phyloP scores from a whole-genome alignment of 2,113 vertebrate species.

The Toxostoma redivivum region DNA sequence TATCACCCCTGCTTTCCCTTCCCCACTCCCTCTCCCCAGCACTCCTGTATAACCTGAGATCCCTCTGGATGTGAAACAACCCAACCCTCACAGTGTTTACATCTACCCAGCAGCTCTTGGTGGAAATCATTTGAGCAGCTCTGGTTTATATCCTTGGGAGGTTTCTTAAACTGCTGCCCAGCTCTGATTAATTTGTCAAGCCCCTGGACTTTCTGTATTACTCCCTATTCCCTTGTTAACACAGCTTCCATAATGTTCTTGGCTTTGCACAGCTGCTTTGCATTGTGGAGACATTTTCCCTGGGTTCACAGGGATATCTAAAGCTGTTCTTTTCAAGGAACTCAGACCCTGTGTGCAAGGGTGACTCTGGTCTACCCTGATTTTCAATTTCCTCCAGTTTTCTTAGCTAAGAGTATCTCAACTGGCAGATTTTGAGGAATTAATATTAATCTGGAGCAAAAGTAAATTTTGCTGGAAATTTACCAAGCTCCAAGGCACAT shows the following conservation, averaged over 20 bases:
- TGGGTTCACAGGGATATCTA: background rate
- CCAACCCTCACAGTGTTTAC: background rate
- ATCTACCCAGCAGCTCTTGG: background rate
- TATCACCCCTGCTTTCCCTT: background rate
- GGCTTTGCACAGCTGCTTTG: slow-evolving; percentile 8
- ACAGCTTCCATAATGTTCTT: background rate
- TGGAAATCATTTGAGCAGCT: background rate
- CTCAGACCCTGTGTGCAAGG: background rate
- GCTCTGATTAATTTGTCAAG: background rate
- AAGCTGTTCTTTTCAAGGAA: background rate
- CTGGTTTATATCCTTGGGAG: slow-evolving; percentile 5
- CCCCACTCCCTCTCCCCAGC: background rate
- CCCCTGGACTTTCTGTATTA: background rate
- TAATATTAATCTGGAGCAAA: background rate
- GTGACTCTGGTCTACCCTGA: background rate
- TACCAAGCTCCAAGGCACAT: background rate
- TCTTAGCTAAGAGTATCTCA: background rate
- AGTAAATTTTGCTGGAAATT: background rate
- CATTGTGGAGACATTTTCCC: background rate
- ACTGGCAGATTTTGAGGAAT: background rate
- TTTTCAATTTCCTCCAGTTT: background rate
- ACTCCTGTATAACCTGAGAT: fast-evolving
- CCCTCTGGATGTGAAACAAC: background rate
- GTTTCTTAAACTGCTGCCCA: background rate
- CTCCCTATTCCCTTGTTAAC: background rate